Conservation (phyloP, 2,888 invertebrate species). For the Agrochola litura region DNA sequence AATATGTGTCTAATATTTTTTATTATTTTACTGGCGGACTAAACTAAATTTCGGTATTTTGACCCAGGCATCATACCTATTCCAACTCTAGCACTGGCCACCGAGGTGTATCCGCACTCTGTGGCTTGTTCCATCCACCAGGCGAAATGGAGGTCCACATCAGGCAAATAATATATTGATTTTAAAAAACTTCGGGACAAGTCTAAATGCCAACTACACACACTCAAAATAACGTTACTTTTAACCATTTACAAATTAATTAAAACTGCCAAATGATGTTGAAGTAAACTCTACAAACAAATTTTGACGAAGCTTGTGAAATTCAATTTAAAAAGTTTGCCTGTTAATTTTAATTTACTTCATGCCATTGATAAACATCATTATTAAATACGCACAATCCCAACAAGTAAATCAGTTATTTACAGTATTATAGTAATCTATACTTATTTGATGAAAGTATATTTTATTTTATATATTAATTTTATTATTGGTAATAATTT, state of each 20-base stretch:
- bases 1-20: too few relatives aligned
- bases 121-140: not conserved
- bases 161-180: not conserved
- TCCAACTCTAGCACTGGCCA: not conserved
- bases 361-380: not conserved
- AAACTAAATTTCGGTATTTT: too few relatives aligned
- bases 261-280: conserved; percentile 4
- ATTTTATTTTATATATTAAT: too few relatives aligned
- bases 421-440: too few relatives aligned
- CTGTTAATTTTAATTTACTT: conserved; percentile 5
- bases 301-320: conserved; percentile 12
- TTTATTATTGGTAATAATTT: too few relatives aligned
- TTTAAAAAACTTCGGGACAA: not conserved
- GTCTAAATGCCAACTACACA: not conserved
- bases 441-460: too few relatives aligned
- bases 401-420: not conserved
- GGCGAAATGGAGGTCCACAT: not conserved
- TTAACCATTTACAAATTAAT: not conserved
- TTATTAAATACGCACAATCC: not conserved
- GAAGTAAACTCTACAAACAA: conserved; percentile 1
- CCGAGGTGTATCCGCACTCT: too few relatives aligned
- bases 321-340: conserved; percentile 24
- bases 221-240: not conserved
- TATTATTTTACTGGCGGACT: too few relatives aligned
- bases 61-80: too few relatives aligned